phyloP scores from a whole-genome alignment of 2,888 invertebrate species.

The Augochlorella aurata region DNA sequence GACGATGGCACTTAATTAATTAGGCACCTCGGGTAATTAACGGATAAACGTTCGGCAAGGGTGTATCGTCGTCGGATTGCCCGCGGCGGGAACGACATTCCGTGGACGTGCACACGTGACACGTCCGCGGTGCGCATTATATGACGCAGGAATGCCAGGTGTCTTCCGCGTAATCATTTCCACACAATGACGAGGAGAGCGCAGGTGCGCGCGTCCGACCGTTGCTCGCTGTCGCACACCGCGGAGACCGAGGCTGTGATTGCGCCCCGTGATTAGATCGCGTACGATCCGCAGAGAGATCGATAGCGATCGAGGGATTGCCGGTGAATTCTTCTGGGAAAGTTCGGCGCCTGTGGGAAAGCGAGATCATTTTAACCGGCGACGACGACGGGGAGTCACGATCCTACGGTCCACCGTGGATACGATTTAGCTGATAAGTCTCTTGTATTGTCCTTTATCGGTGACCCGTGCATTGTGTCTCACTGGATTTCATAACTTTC shows the following conservation, averaged over 20 bases:
- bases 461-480: background rate
- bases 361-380: conserved; percentile 36
- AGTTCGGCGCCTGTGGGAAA: conserved; percentile 55
- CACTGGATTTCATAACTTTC: background rate
- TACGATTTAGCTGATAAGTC: background rate
- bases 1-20: conserved; percentile 73
- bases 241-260: conserved; percentile 26
- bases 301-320: conserved; percentile 49
- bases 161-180: conserved; percentile 72
- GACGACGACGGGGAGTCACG: conserved; percentile 32
- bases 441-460: background rate
- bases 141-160: conserved; percentile 50
- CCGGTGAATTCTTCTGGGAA: conserved; percentile 41
- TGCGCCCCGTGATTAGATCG: conserved; percentile 53
- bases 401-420: background rate
- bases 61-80: conserved; percentile 21
- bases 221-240: background rate
- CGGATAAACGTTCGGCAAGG: conserved; percentile 65
- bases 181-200: conserved; percentile 65
- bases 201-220: conserved; percentile 50
- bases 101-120: conserved; percentile 32
- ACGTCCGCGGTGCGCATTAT: conserved; percentile 33
- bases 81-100: conserved; percentile 52
- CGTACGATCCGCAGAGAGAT: conserved; percentile 24
- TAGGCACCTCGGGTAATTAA: conserved; percentile 74